These are phyloP conservation scores for Phymastichus coffea DNA, from an alignment of 1,140 invertebrate species.

Conservation along the genomic window DNA sequence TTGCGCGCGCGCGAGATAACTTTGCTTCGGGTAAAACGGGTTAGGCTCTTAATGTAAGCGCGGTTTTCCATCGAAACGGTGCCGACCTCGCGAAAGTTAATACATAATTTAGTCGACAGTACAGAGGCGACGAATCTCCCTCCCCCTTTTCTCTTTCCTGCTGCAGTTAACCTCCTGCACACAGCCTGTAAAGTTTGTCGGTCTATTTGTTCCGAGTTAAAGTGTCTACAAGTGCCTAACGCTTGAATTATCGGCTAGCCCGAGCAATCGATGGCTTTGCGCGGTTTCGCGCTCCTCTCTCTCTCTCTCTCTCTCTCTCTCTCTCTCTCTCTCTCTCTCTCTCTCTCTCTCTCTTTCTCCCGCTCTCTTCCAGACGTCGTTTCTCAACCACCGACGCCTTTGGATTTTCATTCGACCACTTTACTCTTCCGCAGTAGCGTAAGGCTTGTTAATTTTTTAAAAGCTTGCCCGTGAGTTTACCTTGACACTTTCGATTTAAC, in stretches of 20 bases:
- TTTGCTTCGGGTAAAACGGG: constrained; percentile 13
- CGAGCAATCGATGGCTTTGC: not conserved
- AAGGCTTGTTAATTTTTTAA: no score
- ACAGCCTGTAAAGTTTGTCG: constrained; percentile 29
- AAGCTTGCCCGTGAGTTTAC: no score
- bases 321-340: not conserved
- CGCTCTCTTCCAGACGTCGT: not conserved
- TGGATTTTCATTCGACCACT: no score
- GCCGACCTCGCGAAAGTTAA: constrained; percentile 23
- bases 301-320: not conserved
- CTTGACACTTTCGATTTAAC: no score
- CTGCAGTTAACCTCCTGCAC: constrained; percentile 25
- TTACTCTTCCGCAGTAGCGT: no score
- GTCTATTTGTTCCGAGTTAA: constrained; percentile 32
- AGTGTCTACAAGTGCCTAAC: constrained; percentile 29
- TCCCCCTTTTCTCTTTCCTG: not conserved
- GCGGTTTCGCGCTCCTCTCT: not conserved
- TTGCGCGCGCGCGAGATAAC: no score
- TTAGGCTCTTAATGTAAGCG: constrained; percentile 25
- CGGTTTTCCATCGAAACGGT: constrained; percentile 25
- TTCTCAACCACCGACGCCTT: no score
- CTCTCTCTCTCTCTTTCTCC: not conserved
- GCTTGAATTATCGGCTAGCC: constrained; percentile 29
- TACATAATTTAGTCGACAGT: constrained; percentile 27
- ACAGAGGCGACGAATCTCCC: constrained; percentile 23